phyloP scores from a whole-genome alignment of 2,888 invertebrate species.

The Caenorhabditis sp. region DNA sequence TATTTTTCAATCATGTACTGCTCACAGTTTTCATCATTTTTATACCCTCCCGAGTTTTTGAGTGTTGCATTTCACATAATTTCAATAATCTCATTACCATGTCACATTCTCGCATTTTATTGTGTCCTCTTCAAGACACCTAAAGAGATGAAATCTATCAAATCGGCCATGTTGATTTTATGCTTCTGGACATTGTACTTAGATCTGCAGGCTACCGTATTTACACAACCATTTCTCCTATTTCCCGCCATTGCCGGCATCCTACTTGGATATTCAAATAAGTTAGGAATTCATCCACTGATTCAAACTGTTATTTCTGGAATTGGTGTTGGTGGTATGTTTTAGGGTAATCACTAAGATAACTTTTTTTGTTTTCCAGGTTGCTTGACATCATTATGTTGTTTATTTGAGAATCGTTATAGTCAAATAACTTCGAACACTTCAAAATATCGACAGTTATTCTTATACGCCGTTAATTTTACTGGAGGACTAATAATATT shows the following conservation, averaged over 20 bases:
- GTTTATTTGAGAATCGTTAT: no score
- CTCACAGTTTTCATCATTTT: no score
- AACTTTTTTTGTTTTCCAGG: no score
- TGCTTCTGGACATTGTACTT: constrained; percentile 11
- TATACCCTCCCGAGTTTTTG: background rate
- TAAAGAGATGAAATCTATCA: constrained; percentile 14
- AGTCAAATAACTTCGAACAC: no score
- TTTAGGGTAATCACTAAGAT: no score
- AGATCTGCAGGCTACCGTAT: constrained; percentile 2
- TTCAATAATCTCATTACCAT: constrained; percentile 1
- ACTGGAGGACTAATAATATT: no score
- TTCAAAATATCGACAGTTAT: no score
- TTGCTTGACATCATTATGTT: no score
- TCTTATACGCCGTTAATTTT: no score
- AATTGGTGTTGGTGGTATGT: no score
- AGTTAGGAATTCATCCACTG: background rate
- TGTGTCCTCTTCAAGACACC: constrained; percentile 26
- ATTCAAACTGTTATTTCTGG: background rate
- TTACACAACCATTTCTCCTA: constrained; percentile 8
- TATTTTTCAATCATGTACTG: no score
- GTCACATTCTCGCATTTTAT: constrained; percentile 15
- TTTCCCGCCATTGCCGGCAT: constrained; percentile 20
- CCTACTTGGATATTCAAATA: constrained; percentile 7
- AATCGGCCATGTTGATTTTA: constrained; percentile 12
- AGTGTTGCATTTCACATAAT: background rate